Percentiles rank a stretch among this genome's conserved stretches.
Evolutionary conservation across 2,888 invertebrate species (phyloP).

Genomic region (Andrena hattorfiana): DNA sequence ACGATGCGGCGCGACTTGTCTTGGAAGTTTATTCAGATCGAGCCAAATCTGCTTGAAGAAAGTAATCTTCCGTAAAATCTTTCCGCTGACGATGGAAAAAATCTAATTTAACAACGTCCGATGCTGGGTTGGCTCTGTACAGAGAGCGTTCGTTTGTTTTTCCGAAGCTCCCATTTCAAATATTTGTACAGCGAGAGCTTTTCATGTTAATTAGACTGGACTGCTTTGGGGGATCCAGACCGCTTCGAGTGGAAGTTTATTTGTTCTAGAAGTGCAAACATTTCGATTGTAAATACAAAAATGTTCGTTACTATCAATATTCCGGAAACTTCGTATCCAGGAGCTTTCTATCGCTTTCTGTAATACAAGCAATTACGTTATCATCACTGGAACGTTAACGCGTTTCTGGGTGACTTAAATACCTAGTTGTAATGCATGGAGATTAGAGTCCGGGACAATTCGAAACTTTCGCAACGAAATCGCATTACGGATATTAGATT

Average conservation of each 20-base stretch:
- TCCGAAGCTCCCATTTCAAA: slow-evolving; percentile 3
- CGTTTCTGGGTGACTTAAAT: background rate
- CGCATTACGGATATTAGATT: slow-evolving; percentile 4
- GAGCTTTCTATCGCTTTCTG: background rate
- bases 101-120: background rate
- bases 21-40: background rate
- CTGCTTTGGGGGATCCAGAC: background rate
- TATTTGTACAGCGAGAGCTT: slow-evolving; percentile 21
- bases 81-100: background rate
- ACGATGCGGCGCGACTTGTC: background rate
- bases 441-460: background rate
- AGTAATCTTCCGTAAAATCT: background rate
- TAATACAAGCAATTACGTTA: slow-evolving; percentile 3
- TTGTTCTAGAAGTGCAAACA: background rate
- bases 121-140: background rate
- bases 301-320: background rate
- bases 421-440: background rate
- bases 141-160: slow-evolving; percentile 13
- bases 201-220: slow-evolving; percentile 28
- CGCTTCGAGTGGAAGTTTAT: slow-evolving; percentile 4
- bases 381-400: background rate
- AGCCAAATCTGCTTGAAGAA: background rate
- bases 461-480: background rate
- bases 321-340: background rate
- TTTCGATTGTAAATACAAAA: background rate